Conservation (phyloP, 2,113 vertebrate genomes). For the Sialia sialis region DNA sequence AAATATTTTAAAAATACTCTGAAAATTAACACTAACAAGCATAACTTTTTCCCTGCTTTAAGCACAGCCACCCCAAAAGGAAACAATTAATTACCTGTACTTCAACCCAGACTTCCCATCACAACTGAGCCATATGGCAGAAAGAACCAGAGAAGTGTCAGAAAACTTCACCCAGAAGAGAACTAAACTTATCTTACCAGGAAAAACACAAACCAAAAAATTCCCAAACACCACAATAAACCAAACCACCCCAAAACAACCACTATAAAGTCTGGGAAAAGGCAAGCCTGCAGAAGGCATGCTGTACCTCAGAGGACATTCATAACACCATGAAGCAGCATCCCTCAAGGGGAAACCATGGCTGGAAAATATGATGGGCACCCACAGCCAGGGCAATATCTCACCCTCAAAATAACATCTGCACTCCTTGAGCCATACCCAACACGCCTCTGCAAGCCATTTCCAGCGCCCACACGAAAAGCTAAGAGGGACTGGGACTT, state of each 20-base stretch:
- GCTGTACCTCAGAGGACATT: not conserved
- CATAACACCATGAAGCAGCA: not conserved
- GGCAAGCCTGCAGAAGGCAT: not conserved
- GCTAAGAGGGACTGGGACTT: not conserved
- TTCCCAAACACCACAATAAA: not conserved
- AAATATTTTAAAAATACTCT: not conserved
- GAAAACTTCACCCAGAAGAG: not conserved
- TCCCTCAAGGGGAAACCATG: not conserved
- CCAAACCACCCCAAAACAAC: not conserved
- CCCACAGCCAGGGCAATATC: not conserved
- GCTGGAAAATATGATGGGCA: not conserved
- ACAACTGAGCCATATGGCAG: not conserved
- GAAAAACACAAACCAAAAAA: not conserved
- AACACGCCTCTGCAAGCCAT: not conserved
- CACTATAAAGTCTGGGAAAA: not conserved
- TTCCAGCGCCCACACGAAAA: not conserved
- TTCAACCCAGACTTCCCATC: not conserved
- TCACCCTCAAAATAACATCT: not conserved
- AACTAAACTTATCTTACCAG: not conserved
- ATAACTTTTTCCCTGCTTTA: not conserved
- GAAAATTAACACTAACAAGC: not conserved
- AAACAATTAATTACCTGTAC: not conserved
- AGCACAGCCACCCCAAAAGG: not conserved
- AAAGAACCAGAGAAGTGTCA: not conserved
- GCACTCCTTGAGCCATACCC: not conserved